Evolutionary conservation across 2,797 vertebrate genomes (phyloP), one percentile per base, ranked within the genome.

Genomic region (Xenentodon cancila): DNA sequence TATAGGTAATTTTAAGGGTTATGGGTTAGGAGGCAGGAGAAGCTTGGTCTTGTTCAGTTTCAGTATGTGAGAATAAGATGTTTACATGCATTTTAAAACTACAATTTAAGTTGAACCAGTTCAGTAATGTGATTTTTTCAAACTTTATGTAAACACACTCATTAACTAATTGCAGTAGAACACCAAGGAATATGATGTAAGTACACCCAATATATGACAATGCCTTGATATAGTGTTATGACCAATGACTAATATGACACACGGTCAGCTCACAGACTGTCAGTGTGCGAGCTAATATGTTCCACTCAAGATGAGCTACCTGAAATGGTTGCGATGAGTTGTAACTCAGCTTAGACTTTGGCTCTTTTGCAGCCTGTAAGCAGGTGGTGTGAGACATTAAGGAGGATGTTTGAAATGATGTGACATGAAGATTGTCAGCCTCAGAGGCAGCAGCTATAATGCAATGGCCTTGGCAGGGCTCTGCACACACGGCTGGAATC

Each of bases 271-370:
- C 68, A 75, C 70, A 32, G 52, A 51, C 61, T 47, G 67, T 59
- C 66, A 34, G 61, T 43, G 51, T 61, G 52, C 84, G 65, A 3
- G 9, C 69, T 54, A 66, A 85, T 68, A 75, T 48, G 59, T 59
- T n/a, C 45, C 47, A n/a, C 53, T 59, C 53, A 55, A 69, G 73
- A 84, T 65, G 59, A 84, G 85, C 80, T 79, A 83, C 64, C 76
- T 60, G 68, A 0, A 59, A 85, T 85, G 60, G 27, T 2, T 8
- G 27, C 47, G 83, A 87, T 82, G 30, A 76, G 77, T 84, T 55
- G 73, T 89, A 84, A 88, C 79, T 84, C 81, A 12, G 34, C 34
- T 37, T 12, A 37, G 34, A 63, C 64, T 58, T 66, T 22, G 19
- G 54, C 56, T 47, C 48, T 60, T 47, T 46, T 37, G 1, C 48